Conservation (phyloP, 2,797 vertebrate genomes). For the Chanos chanos region DNA sequence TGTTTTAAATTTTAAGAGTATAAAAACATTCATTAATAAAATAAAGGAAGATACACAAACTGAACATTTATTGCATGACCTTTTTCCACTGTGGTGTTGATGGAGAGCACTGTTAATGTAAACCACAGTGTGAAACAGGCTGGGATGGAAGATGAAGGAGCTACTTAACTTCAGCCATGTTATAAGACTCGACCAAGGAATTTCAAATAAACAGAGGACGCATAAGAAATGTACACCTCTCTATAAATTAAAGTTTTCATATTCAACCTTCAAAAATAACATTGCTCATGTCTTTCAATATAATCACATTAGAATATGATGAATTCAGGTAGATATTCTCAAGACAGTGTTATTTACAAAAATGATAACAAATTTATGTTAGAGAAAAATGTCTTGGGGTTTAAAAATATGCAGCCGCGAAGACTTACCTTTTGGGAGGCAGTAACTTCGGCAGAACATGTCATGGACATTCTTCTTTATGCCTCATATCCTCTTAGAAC, state of each 20-base stretch:
- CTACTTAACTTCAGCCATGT: constrained; percentile 55
- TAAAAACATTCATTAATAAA: neutral
- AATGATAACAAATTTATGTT: constrained; percentile 10
- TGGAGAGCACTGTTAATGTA: constrained; percentile 53
- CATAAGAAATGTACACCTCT: constrained; percentile 72
- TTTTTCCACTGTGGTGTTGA: constrained; percentile 55
- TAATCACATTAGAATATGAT: too few species aligned
- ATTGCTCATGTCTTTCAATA: too few species aligned
- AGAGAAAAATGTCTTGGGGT: too few species aligned
- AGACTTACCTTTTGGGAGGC: too few species aligned
- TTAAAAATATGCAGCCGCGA: too few species aligned
- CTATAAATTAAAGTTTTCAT: too few species aligned
- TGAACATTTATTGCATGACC: constrained; percentile 43
- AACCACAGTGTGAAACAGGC: constrained; percentile 59
- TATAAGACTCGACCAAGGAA: constrained; percentile 68
- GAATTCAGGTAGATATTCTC: too few species aligned
- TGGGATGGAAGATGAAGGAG: too few species aligned
- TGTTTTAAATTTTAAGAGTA: neutral
- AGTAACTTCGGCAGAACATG: too few species aligned
- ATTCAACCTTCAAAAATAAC: too few species aligned
- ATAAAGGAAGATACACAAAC: constrained; percentile 49
- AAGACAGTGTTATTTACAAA: constrained; percentile 1
- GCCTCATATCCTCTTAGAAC: too few species aligned
- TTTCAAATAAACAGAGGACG: constrained; percentile 76
- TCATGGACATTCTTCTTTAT: too few species aligned